These are phyloP conservation scores for Tenebrosternarchus preto DNA, from an alignment of 2,113 vertebrate species.

Conservation along the genomic window DNA sequence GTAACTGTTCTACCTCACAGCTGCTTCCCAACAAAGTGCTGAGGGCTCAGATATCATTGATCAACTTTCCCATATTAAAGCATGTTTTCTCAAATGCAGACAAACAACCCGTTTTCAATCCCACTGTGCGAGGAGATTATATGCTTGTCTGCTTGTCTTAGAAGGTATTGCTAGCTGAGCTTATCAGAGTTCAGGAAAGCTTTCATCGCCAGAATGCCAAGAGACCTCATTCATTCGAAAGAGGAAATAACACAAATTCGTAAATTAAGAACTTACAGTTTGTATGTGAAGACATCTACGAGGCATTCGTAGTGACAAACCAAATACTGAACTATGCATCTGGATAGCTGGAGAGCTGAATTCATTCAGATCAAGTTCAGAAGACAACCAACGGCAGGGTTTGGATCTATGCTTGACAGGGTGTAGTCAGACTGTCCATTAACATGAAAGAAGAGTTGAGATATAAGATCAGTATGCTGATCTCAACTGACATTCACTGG, in stretches of 20 bases:
- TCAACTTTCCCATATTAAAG: constrained; percentile 15
- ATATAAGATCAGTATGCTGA: neutral
- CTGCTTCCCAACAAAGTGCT: constrained; percentile 37
- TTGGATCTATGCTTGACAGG: neutral
- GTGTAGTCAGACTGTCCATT: neutral
- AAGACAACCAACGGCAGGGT: neutral
- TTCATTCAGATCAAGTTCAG: neutral
- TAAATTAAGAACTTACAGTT: neutral
- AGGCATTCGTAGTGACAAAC: too few species aligned
- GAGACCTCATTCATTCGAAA: neutral
- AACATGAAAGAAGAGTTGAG: neutral
- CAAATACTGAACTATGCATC: too few species aligned
- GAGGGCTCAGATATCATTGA: constrained; percentile 18
- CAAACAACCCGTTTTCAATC: constrained; percentile 8
- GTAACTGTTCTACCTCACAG: constrained; percentile 39
- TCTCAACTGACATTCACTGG: too few species aligned
- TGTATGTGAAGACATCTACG: too few species aligned
- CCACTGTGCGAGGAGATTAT: neutral
- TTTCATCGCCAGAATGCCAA: constrained; percentile 33
- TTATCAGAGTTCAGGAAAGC: constrained; percentile 37
- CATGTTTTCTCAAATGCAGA: constrained; percentile 15
- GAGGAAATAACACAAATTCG: neutral
- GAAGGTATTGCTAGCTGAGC: neutral
- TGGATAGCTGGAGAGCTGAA: neutral
- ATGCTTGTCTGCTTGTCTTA: neutral